Conservation (phyloP, 2,888 invertebrate species). For the Eristalinus sepulchralis region DNA sequence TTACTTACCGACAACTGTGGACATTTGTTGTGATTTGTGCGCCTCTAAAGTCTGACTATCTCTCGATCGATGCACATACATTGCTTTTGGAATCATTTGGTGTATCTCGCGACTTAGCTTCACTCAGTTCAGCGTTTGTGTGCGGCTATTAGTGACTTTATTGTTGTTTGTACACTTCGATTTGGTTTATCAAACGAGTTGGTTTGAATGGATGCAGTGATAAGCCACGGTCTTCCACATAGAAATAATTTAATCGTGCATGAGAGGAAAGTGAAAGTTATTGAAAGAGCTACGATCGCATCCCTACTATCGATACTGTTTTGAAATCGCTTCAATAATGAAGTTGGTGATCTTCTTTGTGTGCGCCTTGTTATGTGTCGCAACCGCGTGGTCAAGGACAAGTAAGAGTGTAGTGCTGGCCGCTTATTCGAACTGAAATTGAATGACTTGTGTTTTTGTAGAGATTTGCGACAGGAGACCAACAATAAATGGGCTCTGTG, state of each 20-base stretch:
- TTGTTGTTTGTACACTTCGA: slow-evolving; percentile 14
- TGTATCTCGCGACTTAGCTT: slow-evolving; percentile 46
- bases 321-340: slow-evolving; percentile 31
- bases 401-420: slow-evolving; percentile 61
- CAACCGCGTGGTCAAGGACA: slow-evolving; percentile 55
- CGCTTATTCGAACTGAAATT: not conserved
- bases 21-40: slow-evolving; percentile 15
- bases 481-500: slow-evolving; percentile 76
- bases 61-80: slow-evolving; percentile 29
- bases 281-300: slow-evolving; percentile 54
- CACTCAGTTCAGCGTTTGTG: slow-evolving; percentile 2
- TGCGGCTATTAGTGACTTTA: slow-evolving; percentile 16
- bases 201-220: slow-evolving; percentile 56
- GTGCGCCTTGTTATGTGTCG: slow-evolving; percentile 61
- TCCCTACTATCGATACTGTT: slow-evolving; percentile 39
- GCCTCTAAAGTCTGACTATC: slow-evolving; percentile 6
- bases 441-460: slow-evolving; percentile 18
- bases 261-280: slow-evolving; percentile 56
- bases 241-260: slow-evolving; percentile 64
- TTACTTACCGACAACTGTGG: slow-evolving; percentile 35
- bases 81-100: slow-evolving; percentile 38
- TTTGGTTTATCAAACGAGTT: slow-evolving; percentile 58
- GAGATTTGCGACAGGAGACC: slow-evolving; percentile 77
- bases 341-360: slow-evolving; percentile 72
- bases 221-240: slow-evolving; percentile 33